phyloP scores from a whole-genome alignment of 2,888 invertebrate genomes.

The Brachylomia viminalis region DNA sequence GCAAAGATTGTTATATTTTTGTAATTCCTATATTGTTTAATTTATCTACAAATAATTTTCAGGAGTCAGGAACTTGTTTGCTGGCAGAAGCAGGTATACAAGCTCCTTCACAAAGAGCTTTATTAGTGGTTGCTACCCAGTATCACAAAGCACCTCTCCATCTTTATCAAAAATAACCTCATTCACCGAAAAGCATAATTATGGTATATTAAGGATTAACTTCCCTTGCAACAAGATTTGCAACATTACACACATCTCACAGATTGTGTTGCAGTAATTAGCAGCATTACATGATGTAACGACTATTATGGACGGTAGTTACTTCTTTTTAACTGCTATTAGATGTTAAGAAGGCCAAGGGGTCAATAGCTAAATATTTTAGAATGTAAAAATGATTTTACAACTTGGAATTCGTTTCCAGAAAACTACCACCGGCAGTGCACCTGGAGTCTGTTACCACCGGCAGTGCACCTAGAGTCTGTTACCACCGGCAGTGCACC shows the following conservation, averaged over 20 bases:
- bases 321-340: constrained; percentile 18
- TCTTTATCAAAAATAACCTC: not conserved
- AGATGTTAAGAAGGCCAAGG: constrained; percentile 43
- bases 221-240: constrained; percentile 34
- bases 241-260: constrained; percentile 40
- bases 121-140: no score
- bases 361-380: constrained; percentile 42
- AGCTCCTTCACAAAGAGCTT: not conserved
- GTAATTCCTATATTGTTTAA: not conserved
- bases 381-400: constrained; percentile 41
- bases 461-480: no score
- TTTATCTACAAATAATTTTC: not conserved
- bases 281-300: constrained; percentile 35
- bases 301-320: constrained; percentile 39
- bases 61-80: no score
- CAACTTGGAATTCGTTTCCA: constrained; percentile 20
- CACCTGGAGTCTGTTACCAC: no score
- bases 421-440: not conserved
- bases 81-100: not conserved
- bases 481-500: no score
- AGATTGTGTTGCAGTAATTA: constrained; percentile 39
- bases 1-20: not conserved
- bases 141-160: not conserved
- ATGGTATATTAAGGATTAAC: constrained; percentile 1
- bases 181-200: not conserved